Base-by-base conservation (phyloP, 2,113 vertebrate genomes). In the Apteryx mantelli region DNA sequence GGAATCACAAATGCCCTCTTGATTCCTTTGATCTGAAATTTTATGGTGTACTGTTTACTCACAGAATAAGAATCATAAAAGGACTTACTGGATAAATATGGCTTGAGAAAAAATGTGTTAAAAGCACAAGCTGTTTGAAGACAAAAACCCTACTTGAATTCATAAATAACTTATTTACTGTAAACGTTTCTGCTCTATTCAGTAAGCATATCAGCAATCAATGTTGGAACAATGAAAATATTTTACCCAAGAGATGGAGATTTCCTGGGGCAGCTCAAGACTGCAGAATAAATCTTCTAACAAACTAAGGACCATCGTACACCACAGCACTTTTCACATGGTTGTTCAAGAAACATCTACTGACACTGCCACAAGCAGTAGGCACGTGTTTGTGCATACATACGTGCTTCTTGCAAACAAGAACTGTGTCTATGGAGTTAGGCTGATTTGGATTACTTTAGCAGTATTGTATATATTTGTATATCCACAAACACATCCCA, bases 91-190 rank as follows among this genome's bases (percentile, higher is more conserved):
- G 30, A 10, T 82, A 91, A 94, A 91, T 94, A 91, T 19, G 40
- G 66, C 63, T 94, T 84, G 73, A 95, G 91, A 89, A 93, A 64
- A 95, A 95, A 91, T 76, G 86, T 89, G 77, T 93, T 92, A 89
- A 94, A 95, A 96, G 83, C 73, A 73, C 83, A 93, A 96, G 81
- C 52, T 96, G 81, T 95, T 94, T 92, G 75, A 95, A 97, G 83
- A 95, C 77, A 95, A 93, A 95, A 95, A 5, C 52, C 34, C n/a
- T 64, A 88, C n/a, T 79, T 82, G 65, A 96, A 94, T 93, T 95
- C 69, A 91, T 84, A 95, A 94, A 89, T 93, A 91, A 93, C 65
- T 93, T 95, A 88, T 79, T 94, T 96, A 95, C 61, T 87, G 56
- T 38, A 87, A 93, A 91, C 76, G 70, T 86, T 92, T 91, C 81